A percentile compares a stretch with the other conserved stretches of the same genome.
These are phyloP conservation scores for Sinelater perroti DNA, from an alignment of 2,888 invertebrate species.

Conservation along the genomic window DNA sequence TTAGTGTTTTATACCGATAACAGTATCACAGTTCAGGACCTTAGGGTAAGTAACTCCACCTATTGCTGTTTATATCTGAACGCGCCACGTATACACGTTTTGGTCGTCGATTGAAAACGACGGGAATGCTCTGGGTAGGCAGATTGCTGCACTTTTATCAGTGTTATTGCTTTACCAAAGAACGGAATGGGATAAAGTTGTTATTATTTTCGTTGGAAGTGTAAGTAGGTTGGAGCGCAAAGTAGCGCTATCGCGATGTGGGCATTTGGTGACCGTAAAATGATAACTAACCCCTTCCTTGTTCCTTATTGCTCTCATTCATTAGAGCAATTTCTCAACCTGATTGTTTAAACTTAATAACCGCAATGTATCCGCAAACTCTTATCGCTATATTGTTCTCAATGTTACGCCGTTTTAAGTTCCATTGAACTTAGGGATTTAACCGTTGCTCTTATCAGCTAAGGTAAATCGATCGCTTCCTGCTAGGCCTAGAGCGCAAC, in stretches of 20 bases:
- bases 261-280: constrained; percentile 36
- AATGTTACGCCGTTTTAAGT: constrained; percentile 34
- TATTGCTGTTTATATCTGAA: neutral
- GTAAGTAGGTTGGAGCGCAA: constrained; percentile 36
- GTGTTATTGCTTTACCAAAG: constrained; percentile 14
- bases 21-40: constrained; percentile 85
- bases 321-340: constrained; percentile 37
- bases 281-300: constrained; percentile 40
- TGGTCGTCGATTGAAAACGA: neutral
- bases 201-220: constrained; percentile 24
- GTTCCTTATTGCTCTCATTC: constrained; percentile 40
- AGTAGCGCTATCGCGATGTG: constrained; percentile 37
- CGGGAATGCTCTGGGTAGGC: constrained; percentile 1
- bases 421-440: constrained; percentile 35
- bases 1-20: constrained; percentile 94
- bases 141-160: constrained; percentile 15
- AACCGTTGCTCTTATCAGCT: constrained; percentile 27
- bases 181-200: constrained; percentile 15
- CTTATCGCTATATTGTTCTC: constrained; percentile 37
- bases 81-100: neutral
- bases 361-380: constrained; percentile 38
- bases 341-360: constrained; percentile 40
- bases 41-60: constrained; percentile 78
- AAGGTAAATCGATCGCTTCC: constrained; percentile 31
- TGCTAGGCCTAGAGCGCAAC: too few species aligned